Evolutionary conservation across 2,888 invertebrate species (phyloP).

Genomic region (Aromia moschata): DNA sequence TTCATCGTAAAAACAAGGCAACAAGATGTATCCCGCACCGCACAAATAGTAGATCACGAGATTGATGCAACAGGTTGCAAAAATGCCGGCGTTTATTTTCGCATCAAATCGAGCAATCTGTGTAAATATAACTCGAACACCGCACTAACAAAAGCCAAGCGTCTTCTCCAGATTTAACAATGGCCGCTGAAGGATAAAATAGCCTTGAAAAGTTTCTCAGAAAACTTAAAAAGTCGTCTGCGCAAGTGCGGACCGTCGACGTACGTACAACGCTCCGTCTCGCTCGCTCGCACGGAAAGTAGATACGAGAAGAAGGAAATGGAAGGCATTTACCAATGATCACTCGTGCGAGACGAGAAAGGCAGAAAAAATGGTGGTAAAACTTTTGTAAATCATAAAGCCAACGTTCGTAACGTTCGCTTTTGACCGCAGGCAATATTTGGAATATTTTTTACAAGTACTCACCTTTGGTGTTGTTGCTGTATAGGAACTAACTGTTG

Average conservation of each 20-base stretch:
- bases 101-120: slow-evolving; percentile 32
- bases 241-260: slow-evolving; percentile 50
- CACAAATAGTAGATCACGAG: slow-evolving; percentile 38
- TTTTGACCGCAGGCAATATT: slow-evolving; percentile 43
- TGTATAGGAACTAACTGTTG: slow-evolving; percentile 15
- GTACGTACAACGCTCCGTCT: slow-evolving; percentile 37
- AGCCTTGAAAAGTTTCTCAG: slow-evolving; percentile 63
- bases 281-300: slow-evolving; percentile 32
- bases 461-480: slow-evolving; percentile 41
- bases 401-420: slow-evolving; percentile 38
- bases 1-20: slow-evolving; percentile 34
- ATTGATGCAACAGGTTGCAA: slow-evolving; percentile 51
- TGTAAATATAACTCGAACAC: slow-evolving; percentile 32
- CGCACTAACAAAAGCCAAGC: slow-evolving; percentile 51
- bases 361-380: slow-evolving; percentile 52
- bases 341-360: slow-evolving; percentile 46
- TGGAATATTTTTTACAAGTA: slow-evolving; percentile 33
- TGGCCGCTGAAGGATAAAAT: slow-evolving; percentile 61
- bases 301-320: slow-evolving; percentile 23
- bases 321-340: slow-evolving; percentile 26
- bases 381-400: slow-evolving; percentile 46
- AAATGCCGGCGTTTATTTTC: slow-evolving; percentile 42
- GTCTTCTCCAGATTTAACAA: slow-evolving; percentile 59
- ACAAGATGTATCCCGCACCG: slow-evolving; percentile 32
- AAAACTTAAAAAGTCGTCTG: slow-evolving; percentile 58